phyloP scores from a whole-genome alignment of 2,888 invertebrate species.

The Chironomus tentans region DNA sequence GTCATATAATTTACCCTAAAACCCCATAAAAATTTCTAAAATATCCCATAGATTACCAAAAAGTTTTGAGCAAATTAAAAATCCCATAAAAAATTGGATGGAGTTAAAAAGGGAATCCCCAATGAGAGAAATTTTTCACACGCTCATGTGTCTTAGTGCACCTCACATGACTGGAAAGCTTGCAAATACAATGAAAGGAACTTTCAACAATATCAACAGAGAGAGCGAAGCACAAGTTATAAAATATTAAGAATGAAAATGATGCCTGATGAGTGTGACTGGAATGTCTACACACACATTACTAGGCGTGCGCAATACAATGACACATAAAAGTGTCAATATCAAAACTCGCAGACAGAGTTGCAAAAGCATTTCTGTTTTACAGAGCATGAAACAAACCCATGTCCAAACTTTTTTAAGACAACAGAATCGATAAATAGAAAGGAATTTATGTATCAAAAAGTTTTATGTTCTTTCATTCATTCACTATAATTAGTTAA shows the following conservation, averaged over 20 bases:
- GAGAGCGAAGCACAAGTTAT: background rate
- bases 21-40: no score
- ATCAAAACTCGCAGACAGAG: background rate
- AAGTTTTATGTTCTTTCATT: background rate
- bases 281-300: conserved; percentile 2
- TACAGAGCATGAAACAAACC: no score
- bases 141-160: background rate
- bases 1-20: no score
- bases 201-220: background rate
- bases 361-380: no score
- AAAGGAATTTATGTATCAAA: background rate
- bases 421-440: no score
- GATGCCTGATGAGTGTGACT: background rate
- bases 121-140: background rate
- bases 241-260: conserved; percentile 10
- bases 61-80: background rate
- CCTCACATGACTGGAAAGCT: background rate
- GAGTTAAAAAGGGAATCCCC: background rate
- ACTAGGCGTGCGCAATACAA: conserved; percentile 23
- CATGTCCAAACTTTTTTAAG: no score
- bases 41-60: no score
- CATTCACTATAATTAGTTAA: background rate
- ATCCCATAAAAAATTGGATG: background rate
- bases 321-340: background rate
- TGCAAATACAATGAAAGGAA: background rate